Conservation (phyloP, 2,888 invertebrate species). For the Agrochola circellaris region DNA sequence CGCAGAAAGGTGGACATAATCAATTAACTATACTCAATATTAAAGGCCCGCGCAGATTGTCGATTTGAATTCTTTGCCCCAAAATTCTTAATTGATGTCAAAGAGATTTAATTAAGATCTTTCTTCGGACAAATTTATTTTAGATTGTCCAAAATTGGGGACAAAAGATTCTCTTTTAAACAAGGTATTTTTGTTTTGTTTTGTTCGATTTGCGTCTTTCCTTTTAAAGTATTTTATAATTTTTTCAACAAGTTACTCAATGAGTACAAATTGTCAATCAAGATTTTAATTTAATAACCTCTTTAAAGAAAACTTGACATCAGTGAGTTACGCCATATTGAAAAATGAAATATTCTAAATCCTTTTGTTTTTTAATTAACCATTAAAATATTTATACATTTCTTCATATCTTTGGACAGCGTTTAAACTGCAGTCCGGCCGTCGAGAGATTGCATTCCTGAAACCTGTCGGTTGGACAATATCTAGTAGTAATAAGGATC, state of each 20-base stretch:
- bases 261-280: background rate
- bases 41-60: conserved; percentile 10
- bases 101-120: background rate
- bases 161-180: background rate
- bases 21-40: conserved; percentile 17
- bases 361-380: too few species aligned
- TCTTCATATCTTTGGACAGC: background rate
- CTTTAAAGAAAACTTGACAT: background rate
- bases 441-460: too few species aligned
- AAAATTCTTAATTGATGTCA: conserved; percentile 28
- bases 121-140: background rate
- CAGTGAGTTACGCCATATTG: background rate
- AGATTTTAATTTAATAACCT: too few species aligned
- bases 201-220: background rate
- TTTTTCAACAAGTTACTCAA: background rate
- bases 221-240: background rate
- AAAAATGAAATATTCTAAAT: background rate
- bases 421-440: background rate
- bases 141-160: background rate
- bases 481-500: too few species aligned
- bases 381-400: background rate
- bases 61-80: conserved; percentile 11
- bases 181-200: background rate
- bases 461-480: too few species aligned
- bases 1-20: conserved; percentile 6